Conservation (phyloP, 1,140 invertebrate genomes). For the Polypedilum pembai region DNA sequence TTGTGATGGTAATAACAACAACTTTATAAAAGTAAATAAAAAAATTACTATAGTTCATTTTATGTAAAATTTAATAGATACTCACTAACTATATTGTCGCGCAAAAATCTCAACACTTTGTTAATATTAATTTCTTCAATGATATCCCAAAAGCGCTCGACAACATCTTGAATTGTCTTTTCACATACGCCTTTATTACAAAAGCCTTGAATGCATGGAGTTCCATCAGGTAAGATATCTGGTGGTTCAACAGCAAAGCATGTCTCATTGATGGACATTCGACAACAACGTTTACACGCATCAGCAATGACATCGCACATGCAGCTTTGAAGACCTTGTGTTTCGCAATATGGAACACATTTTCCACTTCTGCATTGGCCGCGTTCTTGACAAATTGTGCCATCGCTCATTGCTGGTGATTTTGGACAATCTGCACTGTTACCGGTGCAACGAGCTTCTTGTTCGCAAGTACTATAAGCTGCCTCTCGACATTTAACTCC, state of each 20-base stretch:
- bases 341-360: conserved; percentile 89
- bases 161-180: conserved; percentile 89
- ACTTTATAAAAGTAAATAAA: conserved; percentile 34
- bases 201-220: conserved; percentile 92
- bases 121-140: conserved; percentile 95
- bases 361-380: conserved; percentile 78
- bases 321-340: conserved; percentile 82
- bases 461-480: conserved; percentile 81
- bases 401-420: conserved; percentile 79
- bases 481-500: conserved; percentile 79
- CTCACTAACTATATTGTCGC: conserved; percentile 79
- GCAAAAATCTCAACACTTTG: conserved; percentile 76
- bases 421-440: conserved; percentile 51
- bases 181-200: conserved; percentile 93
- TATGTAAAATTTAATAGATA: conserved; percentile 29
- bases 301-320: conserved; percentile 86
- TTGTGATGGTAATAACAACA: conserved; percentile 78
- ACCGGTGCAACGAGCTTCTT: conserved; percentile 73
- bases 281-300: conserved; percentile 63
- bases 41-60: neutral
- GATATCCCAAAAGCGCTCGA: conserved; percentile 92
- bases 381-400: conserved; percentile 77
- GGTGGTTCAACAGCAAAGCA: conserved; percentile 81
- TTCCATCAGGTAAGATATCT: conserved; percentile 84
- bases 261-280: conserved; percentile 81